Evolutionary conservation across 1,140 invertebrate species (phyloP), one percentile per base, ranked within the genome.

Genomic region (Protaetia brevitarsis): DNA sequence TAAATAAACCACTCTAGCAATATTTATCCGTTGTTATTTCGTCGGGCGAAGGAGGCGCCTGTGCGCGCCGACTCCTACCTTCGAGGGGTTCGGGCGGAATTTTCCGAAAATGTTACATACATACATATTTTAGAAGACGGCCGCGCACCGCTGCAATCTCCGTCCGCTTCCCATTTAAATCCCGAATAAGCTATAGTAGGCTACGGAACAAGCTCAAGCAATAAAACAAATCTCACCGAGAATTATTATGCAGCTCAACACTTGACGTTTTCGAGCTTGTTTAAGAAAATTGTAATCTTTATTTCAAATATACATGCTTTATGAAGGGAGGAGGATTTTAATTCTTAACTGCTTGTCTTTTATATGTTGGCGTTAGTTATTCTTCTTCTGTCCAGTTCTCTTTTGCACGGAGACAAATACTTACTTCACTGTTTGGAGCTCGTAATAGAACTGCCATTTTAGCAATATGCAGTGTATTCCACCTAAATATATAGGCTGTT

Each of bases 131-230:
- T 45, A 45, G 23, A 45, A 45, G 16, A 21, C 23, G 19, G n/a
- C 41, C 10, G 41, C 16, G 41, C n/a, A n/a, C 41, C 41, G 56
- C 56, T 58, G 56, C 56, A 58, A 58, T 58, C 56, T 58, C 56
- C 23, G 13, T 10, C 23, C 23, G 56, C 23, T 58, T n/a, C 56
- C 26, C 26, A 28, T 58, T 28, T 58, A 58, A 58, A 58, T 58
- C 56, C 56, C 3, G 56, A 58, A 28, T 58, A 58, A 58, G 56
- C 56, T 58, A 58, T 58, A 28, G 56, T 58, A 58, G 56, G 56
- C 56, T 28, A 58, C 41, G 56, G 56, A 58, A 21, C 56, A 58
- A 58, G 56, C 26, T 30, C 23, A 30, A 28, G 56, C 56, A 28
- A 58, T 58, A 58, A 58, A 58, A 58, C 56, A 58, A 58, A 58